Evolutionary conservation across 2,888 invertebrate genomes (phyloP), one percentile per base, ranked within the genome.

Genomic region (Punctoribates punctum): DNA sequence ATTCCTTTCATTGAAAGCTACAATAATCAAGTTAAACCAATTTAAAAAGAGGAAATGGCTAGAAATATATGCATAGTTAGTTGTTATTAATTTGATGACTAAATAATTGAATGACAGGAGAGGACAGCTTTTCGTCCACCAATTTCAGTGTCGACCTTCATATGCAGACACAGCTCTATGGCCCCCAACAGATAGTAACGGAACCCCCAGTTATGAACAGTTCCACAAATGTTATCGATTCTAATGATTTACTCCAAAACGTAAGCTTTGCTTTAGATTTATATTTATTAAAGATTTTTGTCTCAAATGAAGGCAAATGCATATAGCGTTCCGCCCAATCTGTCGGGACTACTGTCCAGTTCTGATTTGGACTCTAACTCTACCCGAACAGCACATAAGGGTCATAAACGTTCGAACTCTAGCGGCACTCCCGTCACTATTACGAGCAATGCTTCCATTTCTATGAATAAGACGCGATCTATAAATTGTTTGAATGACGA

Each of bases 341-440:
- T 72, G 15, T 72, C 70, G 23, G 70, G 72, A 46, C 11, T 72
- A 13, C 25, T 72, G 20, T 38, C 17, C 8, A 72, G 46, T 72
- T 48, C 72, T 15, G 23, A 13, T 48, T 72, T 2, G 75, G 75
- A 15, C 73, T 76, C 76, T 0, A 73, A 48, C 73, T 76, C 76
- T 3, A 73, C 48, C 38, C 73, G 60, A 23, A 72, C 72, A 46
- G n/a, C 65, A 42, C 42, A 42, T 42, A 42, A 42, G 2, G 70
- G 75, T 23, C 76, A 76, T 65, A 73, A 73, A 65, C 76, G 76
- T 1, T 76, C 76, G 5, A 73, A 48, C 73, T 76, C 76, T 4
- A 76, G 73, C 38, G 76, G 60, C 23, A 72, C 75, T 46, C 51
- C 65, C 1, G 15, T 75, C 25, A 25, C 72, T 20, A 15, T 42